Evolutionary conservation across 2,113 vertebrate genomes (phyloP).

Genomic region (Sorex fumeus): DNA sequence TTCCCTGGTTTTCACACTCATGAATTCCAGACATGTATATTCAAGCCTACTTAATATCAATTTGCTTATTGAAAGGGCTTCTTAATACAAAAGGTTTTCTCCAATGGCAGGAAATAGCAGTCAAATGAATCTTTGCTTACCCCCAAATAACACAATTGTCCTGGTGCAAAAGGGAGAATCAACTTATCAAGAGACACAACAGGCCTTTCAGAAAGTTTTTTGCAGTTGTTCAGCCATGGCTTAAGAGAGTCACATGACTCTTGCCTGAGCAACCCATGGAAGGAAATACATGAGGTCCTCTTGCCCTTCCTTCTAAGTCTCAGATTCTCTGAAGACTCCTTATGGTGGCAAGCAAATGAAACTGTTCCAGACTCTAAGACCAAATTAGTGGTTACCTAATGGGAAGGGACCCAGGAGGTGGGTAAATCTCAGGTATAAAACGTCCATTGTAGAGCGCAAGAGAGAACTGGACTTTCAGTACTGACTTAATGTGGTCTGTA

Average conservation of each 20-base stretch:
- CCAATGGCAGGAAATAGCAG: neutral
- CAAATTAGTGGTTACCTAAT: neutral
- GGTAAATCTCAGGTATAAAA: neutral
- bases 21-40: conserved; percentile 15
- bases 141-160: neutral
- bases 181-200: neutral
- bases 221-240: neutral
- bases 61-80: neutral
- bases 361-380: neutral
- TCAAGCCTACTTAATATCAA: neutral
- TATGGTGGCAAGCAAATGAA: neutral
- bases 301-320: neutral
- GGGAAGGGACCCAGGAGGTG: neutral
- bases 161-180: neutral
- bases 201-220: neutral
- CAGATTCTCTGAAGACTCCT: conserved; percentile 4
- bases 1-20: neutral
- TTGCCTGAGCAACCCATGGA: no score
- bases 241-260: no score
- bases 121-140: neutral
- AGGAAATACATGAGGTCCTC: no score
- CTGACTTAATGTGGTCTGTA: neutral
- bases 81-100: conserved; percentile 9
- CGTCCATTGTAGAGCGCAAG: neutral
- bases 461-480: neutral